Evolutionary conservation across 2,888 invertebrate species (phyloP), one percentile per base, ranked within the genome.

Genomic region (Emmelina monodactyla): DNA sequence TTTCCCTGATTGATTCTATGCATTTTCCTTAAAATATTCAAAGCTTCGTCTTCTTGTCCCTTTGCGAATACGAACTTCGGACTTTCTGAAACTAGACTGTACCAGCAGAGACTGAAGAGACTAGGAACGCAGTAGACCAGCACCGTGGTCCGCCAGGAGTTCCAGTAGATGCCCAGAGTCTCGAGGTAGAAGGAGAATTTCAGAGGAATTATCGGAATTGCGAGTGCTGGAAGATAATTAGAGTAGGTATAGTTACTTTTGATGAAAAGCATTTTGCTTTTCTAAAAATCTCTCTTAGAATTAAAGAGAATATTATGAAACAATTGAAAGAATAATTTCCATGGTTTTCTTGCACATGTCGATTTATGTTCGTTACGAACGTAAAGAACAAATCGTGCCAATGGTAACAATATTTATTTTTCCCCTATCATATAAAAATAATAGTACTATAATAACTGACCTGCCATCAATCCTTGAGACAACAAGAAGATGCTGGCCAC

Each of bases 81-180:
- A 45, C 89, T 92, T 60, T 92, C 92, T 1, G 89, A 87, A 51
- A 87, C 71, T 37, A 71, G 72, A 16, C 69, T 61, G 9, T 86
- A 55, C 42, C 83, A 80, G 0, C 83, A 10, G 0, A 85, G 81
- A 0, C 86, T 81, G 2, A 87, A 32, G 1, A 89, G 39, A 36
- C 85, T 82, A 0, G 91, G 85, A 0, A 84, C n/a, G 0, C 85
- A 83, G 51, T 88, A 83, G 0, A 86, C 54, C 1, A 87, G 61
- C n/a, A 91, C 54, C 42, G 89, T 82, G 2, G 89, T 54, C n/a
- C 91, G 75, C 92, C 92, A 92, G 1, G 89, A 87, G 50, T 84
- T 83, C 55, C 85, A 84, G 14, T 64, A 62, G 45, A 88, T 62
- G n/a, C 66, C 80, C 32, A 84, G 50, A 0, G 67, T 39, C 0